phyloP scores from a whole-genome alignment of 2,113 vertebrate genomes.

The Axis porcinus region DNA sequence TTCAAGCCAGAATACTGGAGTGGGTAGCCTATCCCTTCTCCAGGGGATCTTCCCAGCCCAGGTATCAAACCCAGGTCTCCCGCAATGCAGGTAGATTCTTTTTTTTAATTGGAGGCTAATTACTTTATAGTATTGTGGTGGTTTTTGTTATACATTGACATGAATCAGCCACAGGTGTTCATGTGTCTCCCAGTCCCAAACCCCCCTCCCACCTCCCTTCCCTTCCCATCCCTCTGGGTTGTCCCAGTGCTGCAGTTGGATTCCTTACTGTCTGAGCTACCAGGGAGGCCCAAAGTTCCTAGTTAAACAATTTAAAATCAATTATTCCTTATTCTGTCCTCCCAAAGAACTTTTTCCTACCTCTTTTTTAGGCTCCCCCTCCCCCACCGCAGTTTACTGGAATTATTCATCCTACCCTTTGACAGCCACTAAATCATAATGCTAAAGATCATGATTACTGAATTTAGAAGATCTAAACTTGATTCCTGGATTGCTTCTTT shows the following conservation, averaged over 20 bases:
- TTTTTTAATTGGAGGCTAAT: not conserved
- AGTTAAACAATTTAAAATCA: not conserved
- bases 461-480: not conserved
- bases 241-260: not conserved
- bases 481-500: not conserved
- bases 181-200: not conserved
- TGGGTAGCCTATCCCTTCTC: not conserved
- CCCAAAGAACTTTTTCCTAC: not conserved
- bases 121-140: not conserved
- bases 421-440: not conserved
- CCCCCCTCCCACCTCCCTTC: not conserved
- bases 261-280: not conserved
- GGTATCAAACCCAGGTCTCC: not conserved
- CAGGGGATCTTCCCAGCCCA: not conserved
- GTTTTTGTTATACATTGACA: not conserved
- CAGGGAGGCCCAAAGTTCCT: not conserved
- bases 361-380: not conserved
- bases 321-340: not conserved
- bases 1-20: not conserved
- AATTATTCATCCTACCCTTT: not conserved
- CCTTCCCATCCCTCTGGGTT: not conserved
- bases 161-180: not conserved
- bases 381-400: not conserved
- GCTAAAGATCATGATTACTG: not conserved
- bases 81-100: not conserved